These are phyloP conservation scores for Zenarchopterus dispar DNA, from an alignment of 2,797 vertebrate species.

Conservation along the genomic window DNA sequence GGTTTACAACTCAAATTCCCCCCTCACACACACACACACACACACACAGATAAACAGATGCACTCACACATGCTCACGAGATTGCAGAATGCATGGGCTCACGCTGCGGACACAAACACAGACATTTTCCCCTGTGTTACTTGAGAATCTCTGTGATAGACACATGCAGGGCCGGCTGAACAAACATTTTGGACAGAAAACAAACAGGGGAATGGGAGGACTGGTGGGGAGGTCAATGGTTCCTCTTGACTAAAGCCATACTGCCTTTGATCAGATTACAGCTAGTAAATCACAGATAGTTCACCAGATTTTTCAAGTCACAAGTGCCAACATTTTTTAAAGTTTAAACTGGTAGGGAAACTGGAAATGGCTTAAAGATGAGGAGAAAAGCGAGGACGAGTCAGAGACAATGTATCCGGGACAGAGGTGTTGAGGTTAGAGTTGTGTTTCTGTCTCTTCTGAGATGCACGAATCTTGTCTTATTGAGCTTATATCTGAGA, in stretches of 20 bases:
- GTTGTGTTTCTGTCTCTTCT: constrained; percentile 62
- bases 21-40: background rate
- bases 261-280: constrained; percentile 62
- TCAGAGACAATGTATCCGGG: constrained; percentile 58
- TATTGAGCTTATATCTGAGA: constrained; percentile 73
- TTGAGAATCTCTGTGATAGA: constrained; percentile 62
- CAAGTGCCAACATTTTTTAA: constrained; percentile 23
- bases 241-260: constrained; percentile 53
- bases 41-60: constrained; percentile 29
- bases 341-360: constrained; percentile 39
- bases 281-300: constrained; percentile 35
- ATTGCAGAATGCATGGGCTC: constrained; percentile 48
- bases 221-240: constrained; percentile 29
- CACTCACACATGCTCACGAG: constrained; percentile 34
- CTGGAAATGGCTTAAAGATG: constrained; percentile 32
- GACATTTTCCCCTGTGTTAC: constrained; percentile 54
- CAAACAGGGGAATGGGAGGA: constrained; percentile 34
- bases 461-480: constrained; percentile 72
- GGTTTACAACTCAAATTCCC: background rate
- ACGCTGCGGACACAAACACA: constrained; percentile 52
- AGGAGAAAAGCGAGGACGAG: constrained; percentile 46
- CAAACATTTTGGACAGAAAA: constrained; percentile 73
- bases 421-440: constrained; percentile 69
- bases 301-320: constrained; percentile 23
- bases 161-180: constrained; percentile 70